Percentiles rank a stretch among this genome's conserved stretches.
Evolutionary conservation across 2,113 vertebrate genomes (phyloP).

Genomic region (Odobenus rosmarus): DNA sequence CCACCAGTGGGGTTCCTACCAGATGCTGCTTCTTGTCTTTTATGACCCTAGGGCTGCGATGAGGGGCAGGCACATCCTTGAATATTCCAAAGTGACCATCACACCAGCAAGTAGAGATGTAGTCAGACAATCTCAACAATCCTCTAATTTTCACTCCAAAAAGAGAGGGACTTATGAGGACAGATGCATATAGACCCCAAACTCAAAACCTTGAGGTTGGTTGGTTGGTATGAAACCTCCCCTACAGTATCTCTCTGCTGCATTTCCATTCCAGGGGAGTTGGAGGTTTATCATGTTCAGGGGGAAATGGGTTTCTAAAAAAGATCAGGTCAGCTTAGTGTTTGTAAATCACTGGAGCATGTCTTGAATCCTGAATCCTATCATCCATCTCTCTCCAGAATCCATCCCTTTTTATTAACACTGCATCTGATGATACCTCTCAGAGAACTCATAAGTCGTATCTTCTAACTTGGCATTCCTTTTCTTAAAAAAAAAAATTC

Average conservation of each 20-base stretch:
- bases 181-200: background rate
- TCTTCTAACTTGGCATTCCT: background rate
- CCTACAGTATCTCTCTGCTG: background rate
- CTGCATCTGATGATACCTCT: background rate
- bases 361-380: slow-evolving; percentile 55
- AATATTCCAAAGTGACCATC: background rate
- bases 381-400: background rate
- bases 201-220: background rate
- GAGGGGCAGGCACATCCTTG: background rate
- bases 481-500: background rate
- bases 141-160: background rate
- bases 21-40: background rate
- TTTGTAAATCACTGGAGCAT: slow-evolving; percentile 14
- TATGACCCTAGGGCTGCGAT: background rate
- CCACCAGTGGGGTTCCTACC: background rate
- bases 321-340: background rate
- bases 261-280: background rate
- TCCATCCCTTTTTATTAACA: background rate
- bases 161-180: background rate
- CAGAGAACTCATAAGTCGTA: background rate
- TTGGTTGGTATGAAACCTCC: background rate
- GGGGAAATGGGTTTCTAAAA: slow-evolving; percentile 59
- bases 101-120: background rate
- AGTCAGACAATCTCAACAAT: background rate
- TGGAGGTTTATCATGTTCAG: background rate